Base-by-base conservation (phyloP, 2,888 invertebrate species). In the Lapara coniferarum region DNA sequence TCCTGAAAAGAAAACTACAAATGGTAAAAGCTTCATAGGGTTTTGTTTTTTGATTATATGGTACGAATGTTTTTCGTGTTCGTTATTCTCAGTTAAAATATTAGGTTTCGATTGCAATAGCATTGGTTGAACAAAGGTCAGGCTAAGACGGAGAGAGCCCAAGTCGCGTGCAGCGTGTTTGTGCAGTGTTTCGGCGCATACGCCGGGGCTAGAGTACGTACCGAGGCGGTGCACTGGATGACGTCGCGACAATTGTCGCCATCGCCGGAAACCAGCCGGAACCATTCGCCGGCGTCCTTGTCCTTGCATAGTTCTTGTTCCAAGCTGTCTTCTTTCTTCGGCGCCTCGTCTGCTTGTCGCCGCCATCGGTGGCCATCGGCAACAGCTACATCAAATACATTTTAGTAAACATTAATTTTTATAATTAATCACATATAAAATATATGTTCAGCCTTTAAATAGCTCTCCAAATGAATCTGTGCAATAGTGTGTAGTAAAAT, bases 261-360 rank as follows among this genome's bases (percentile, higher is more conserved):
- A 81, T 98, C 98, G 81, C 97, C 97, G 73, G 97, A 96, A 73
- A 97, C 97, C 86, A 98, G 94, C 85, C 98, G 96, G 95, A 98
- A 98, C 98, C 98, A 98, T 93, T 98, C 98, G 75, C 98, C 98
- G 68, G 98, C 98, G 93, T 98, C 98, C 95, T 98, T 98, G 94
- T 97, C 97, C 95, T 97, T 97, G 94, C 98, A 98, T 80, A 98
- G 95, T 91, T 98, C 98, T 85, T 95, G 95, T 91, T 98, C 98
- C 91, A 97, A 97, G 89, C 96, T 97, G 82, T 98, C 98, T 82
- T 97, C 97, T 93, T 97, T 97, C 92, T 97, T 97, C 77, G 85
- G 84, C 56, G 94, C 82, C 68, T 95, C 96, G 73, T 96, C 96
- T 58, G 96, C 95, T 86, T 97, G 96, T 82, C 96, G 94, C 90